phyloP scores from a whole-genome alignment of 2,113 vertebrate species.

The Donacobius atricapilla region DNA sequence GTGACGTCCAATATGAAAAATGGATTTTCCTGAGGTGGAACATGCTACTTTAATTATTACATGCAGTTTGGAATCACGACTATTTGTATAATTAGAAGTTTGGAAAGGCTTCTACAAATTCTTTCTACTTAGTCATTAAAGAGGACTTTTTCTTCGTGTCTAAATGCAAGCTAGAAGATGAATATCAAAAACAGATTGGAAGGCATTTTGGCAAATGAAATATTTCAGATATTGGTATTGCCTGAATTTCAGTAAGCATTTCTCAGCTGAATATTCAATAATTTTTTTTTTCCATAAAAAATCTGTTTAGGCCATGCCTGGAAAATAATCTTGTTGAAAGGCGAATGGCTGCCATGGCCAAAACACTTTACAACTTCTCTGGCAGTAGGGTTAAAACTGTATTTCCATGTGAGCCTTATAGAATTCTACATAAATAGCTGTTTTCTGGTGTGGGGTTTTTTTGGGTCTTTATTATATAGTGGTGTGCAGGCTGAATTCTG shows the following conservation, averaged over 20 bases:
- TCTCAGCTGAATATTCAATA: not conserved
- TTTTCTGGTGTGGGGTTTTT: not conserved
- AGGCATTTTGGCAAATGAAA: not conserved
- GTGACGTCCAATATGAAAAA: conserved; percentile 34
- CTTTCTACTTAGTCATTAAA: conserved; percentile 11
- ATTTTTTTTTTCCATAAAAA: not conserved
- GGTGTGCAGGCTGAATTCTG: not conserved
- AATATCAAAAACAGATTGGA: not conserved
- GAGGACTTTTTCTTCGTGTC: not conserved
- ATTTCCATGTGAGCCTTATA: not conserved
- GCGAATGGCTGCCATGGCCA: not conserved
- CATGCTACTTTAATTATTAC: conserved; percentile 63
- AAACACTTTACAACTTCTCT: not conserved
- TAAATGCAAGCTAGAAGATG: not conserved
- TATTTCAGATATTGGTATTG: not conserved
- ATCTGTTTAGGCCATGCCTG: not conserved
- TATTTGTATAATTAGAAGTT: conserved; percentile 66
- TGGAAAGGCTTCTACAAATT: conserved; percentile 46
- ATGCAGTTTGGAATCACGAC: conserved; percentile 43
- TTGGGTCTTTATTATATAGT: not conserved
- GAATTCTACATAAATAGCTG: not conserved
- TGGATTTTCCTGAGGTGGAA: conserved; percentile 54
- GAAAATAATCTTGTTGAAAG: not conserved
- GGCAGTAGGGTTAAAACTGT: not conserved
- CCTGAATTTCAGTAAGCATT: not conserved